Evolutionary conservation across 2,113 vertebrate species (phyloP).

Genomic region (Seriola quinqueradiata): DNA sequence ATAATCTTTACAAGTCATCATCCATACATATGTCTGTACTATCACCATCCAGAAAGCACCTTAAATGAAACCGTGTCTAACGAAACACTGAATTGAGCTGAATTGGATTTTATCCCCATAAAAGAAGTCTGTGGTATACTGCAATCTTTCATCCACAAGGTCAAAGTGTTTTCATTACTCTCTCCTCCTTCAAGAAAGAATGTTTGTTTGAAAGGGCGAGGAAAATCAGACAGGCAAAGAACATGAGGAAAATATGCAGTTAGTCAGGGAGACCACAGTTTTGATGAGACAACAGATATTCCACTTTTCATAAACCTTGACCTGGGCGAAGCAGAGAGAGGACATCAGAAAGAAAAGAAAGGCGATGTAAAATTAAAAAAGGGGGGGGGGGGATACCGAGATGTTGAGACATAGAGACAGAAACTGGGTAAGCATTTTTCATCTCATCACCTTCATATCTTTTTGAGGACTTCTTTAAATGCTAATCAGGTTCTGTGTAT

Average conservation of each 20-base stretch:
- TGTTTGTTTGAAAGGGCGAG: constrained; percentile 48
- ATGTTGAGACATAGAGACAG: constrained; percentile 25
- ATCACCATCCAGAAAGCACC: constrained; percentile 3
- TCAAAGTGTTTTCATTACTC: constrained; percentile 61
- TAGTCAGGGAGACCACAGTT: constrained; percentile 12
- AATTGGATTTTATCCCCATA: constrained; percentile 45
- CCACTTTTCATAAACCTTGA: constrained; percentile 62
- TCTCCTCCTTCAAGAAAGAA: constrained; percentile 31
- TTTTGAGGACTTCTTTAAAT: constrained; percentile 39
- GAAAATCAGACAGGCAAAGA: constrained; percentile 42
- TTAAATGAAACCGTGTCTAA: constrained; percentile 29
- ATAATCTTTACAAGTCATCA: not conserved
- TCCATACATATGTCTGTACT: not conserved
- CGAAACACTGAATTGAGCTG: constrained; percentile 31
- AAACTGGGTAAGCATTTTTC: constrained; percentile 47
- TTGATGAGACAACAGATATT: constrained; percentile 65
- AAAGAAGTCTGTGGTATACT: constrained; percentile 34
- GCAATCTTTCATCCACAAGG: constrained; percentile 70
- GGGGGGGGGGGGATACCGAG: not conserved
- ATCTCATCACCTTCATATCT: constrained; percentile 11
- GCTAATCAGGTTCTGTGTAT: constrained; percentile 36
- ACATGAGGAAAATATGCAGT: constrained; percentile 32
- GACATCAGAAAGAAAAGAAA: constrained; percentile 23
- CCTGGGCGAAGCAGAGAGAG: constrained; percentile 44
- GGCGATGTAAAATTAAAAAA: constrained; percentile 1